Evolutionary conservation across 2,888 invertebrate genomes (phyloP).

Genomic region (Cactoblastis cactorum): DNA sequence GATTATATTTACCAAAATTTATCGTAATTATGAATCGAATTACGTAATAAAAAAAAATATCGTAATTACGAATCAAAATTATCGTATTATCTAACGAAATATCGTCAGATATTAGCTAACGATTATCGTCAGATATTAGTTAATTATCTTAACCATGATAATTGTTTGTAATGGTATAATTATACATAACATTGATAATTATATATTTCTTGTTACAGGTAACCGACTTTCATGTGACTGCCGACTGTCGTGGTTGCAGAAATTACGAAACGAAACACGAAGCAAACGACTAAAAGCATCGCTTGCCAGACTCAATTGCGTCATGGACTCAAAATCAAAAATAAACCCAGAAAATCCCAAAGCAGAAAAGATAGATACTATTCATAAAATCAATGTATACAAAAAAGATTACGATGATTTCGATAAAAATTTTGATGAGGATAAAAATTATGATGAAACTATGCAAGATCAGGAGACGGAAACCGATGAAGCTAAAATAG

Average conservation of each 20-base stretch:
- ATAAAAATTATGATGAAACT: slow-evolving; percentile 58
- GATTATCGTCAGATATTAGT: too few species aligned
- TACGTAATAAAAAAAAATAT: too few species aligned
- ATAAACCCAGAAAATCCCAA: slow-evolving; percentile 39
- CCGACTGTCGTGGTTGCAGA: slow-evolving; percentile 88
- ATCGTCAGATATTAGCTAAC: too few species aligned
- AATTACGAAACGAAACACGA: slow-evolving; percentile 85
- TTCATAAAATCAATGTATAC: slow-evolving; percentile 31
- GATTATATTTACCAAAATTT: too few species aligned
- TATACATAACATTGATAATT: not conserved
- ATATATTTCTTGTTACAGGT: slow-evolving; percentile 77
- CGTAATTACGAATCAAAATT: too few species aligned
- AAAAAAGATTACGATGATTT: slow-evolving; percentile 57
- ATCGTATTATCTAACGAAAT: too few species aligned
- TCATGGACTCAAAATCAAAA: slow-evolving; percentile 73
- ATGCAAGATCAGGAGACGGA: slow-evolving; percentile 66
- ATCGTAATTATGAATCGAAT: too few species aligned
- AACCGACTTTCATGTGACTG: slow-evolving; percentile 91
- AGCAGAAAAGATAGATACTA: slow-evolving; percentile 34
- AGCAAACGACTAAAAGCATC: slow-evolving; percentile 83
- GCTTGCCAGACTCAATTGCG: slow-evolving; percentile 84
- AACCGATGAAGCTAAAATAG: slow-evolving; percentile 46
- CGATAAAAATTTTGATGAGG: slow-evolving; percentile 50
- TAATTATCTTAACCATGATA: too few species aligned
- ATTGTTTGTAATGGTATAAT: too few species aligned